Evolutionary conservation across 2,797 vertebrate genomes (phyloP).

Genomic region (Artibeus lituratus): DNA sequence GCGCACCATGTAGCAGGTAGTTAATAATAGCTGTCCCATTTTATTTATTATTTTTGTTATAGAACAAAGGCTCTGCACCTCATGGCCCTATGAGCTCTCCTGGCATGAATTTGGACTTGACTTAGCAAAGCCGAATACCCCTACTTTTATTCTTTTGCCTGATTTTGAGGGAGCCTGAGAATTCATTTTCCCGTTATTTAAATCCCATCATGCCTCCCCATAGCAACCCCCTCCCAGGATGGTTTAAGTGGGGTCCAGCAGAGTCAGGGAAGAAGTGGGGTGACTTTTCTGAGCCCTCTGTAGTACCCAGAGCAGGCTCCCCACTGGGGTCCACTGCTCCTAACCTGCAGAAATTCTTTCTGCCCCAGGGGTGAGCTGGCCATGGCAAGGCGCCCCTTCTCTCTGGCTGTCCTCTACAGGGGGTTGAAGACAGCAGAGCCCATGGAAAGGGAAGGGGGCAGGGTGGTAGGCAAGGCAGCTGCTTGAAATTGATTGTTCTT

Average conservation of each 20-base stretch:
- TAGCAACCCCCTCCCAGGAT: not conserved
- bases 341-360: not conserved
- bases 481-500: conserved; percentile 60
- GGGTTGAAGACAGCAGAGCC: conserved; percentile 48
- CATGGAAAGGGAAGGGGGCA: not conserved
- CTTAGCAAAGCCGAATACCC: not conserved
- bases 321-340: not conserved
- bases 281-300: not conserved
- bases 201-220: not conserved
- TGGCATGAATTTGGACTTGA: not conserved
- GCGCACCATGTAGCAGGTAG: not conserved
- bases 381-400: not conserved
- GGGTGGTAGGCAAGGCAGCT: conserved; percentile 32
- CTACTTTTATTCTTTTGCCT: not conserved
- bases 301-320: not conserved
- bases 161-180: conserved; percentile 5
- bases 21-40: not conserved
- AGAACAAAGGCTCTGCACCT: not conserved
- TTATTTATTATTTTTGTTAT: not conserved
- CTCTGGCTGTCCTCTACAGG: not conserved
- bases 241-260: not conserved
- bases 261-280: not conserved
- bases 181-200: not conserved
- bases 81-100: not conserved
- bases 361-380: not conserved